Conservation (phyloP, 2,888 invertebrate species). For the Andrena flavipes region DNA sequence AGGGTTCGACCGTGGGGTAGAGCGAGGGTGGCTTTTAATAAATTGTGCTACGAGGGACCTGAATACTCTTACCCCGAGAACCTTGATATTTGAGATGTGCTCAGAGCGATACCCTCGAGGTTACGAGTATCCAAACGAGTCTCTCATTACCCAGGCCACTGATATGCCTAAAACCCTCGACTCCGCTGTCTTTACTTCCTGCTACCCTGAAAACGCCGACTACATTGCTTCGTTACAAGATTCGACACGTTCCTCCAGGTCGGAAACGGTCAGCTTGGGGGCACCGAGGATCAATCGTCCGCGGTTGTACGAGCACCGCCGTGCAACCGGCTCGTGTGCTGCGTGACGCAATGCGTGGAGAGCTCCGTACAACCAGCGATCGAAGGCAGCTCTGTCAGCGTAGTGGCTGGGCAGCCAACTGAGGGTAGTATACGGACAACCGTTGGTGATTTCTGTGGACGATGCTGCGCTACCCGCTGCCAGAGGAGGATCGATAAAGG, state of each 20-base stretch:
- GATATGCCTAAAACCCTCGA: no score
- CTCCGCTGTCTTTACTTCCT: no score
- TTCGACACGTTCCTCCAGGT: neutral
- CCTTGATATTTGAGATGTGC: no score
- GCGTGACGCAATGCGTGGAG: conserved; percentile 73
- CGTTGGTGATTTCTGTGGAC: conserved; percentile 68
- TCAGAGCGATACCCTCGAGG: no score
- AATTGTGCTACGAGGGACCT: no score
- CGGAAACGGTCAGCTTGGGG: neutral
- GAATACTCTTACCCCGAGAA: no score
- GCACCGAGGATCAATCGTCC: neutral
- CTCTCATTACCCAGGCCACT: no score
- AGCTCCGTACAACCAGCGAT: conserved; percentile 63
- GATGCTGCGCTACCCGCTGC: conserved; percentile 63
- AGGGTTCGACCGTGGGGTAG: no score
- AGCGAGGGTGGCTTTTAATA: no score
- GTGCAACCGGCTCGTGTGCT: conserved; percentile 39
- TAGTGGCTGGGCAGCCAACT: conserved; percentile 83
- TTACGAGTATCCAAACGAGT: no score
- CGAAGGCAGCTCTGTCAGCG: conserved; percentile 80
- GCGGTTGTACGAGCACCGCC: conserved; percentile 14
- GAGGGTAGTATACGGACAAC: conserved; percentile 29
- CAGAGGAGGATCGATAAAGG: conserved; percentile 81
- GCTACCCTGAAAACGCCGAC: no score
- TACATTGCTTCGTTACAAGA: neutral